Percentiles rank a stretch among this genome's conserved stretches.
Conservation (phyloP, 2,797 vertebrate species). For the Neomorphus geoffroyi region DNA sequence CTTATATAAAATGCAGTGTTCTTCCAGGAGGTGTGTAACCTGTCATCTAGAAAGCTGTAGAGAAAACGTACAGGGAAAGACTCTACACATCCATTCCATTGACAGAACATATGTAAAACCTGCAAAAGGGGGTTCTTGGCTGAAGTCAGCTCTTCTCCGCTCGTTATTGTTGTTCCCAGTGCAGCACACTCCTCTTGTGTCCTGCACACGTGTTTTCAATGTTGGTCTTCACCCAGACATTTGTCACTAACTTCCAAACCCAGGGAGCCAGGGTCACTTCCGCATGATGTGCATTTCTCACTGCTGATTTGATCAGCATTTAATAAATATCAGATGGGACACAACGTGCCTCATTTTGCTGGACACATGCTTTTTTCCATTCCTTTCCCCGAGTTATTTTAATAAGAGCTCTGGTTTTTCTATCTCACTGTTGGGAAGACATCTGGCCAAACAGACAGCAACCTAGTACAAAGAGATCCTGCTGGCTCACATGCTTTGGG, state of each 20-base stretch:
- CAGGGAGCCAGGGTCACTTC: conserved; percentile 59
- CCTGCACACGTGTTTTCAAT: neutral
- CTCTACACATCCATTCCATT: neutral
- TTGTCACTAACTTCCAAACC: conserved; percentile 57
- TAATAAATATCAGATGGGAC: conserved; percentile 78
- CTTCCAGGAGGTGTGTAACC: neutral
- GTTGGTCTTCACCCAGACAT: conserved; percentile 27
- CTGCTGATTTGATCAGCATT: conserved; percentile 42
- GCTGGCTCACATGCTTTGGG: conserved; percentile 78
- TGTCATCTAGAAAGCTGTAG: neutral
- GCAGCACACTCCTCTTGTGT: neutral
- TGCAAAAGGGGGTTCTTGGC: neutral
- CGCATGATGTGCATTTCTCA: conserved; percentile 33
- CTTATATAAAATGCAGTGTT: neutral
- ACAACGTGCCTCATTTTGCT: conserved; percentile 51
- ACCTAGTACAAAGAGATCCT: conserved; percentile 85
- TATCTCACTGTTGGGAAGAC: conserved; percentile 78
- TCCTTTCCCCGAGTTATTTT: conserved; percentile 65
- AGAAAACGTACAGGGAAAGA: neutral
- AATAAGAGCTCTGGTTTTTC: conserved; percentile 75
- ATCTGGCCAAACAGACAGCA: conserved; percentile 92
- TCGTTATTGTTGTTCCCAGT: neutral
- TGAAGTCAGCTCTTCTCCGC: neutral
- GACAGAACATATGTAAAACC: neutral
- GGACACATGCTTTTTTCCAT: conserved; percentile 62